These are phyloP conservation scores for Etheostoma nigrum DNA, from an alignment of 2,797 vertebrate genomes.

Conservation along the genomic window DNA sequence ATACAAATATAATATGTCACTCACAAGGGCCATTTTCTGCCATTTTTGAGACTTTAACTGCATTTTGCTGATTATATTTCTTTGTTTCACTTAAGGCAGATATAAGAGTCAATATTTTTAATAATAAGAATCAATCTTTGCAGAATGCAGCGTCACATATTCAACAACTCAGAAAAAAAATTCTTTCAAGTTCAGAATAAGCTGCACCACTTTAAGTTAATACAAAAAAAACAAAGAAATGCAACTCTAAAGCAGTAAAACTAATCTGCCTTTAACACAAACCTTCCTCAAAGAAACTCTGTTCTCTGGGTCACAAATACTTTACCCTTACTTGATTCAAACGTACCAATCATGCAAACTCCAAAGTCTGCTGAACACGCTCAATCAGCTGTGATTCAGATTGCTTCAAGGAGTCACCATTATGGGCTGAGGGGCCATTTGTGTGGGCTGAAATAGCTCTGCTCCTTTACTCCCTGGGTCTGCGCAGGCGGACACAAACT, in stretches of 20 bases:
- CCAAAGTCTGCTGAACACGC: conserved; percentile 20
- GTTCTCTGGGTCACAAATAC: neutral
- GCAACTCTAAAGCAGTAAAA: conserved; percentile 44
- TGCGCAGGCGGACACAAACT: conserved; percentile 45
- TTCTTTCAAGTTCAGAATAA: conserved; percentile 40
- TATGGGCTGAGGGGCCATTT: conserved; percentile 40
- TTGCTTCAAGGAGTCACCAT: conserved; percentile 43
- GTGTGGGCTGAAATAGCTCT: conserved; percentile 57
- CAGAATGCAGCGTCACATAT: conserved; percentile 13
- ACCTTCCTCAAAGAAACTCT: conserved; percentile 18
- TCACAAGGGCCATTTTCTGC: neutral
- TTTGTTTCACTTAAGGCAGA: neutral
- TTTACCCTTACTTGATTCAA: conserved; percentile 19
- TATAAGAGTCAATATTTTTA: too few species aligned
- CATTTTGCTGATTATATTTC: neutral
- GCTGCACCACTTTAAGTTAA: conserved; percentile 5
- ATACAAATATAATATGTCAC: neutral
- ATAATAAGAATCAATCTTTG: too few species aligned
- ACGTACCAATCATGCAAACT: conserved; percentile 30
- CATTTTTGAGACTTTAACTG: neutral
- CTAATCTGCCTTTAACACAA: conserved; percentile 39
- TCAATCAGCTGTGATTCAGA: conserved; percentile 45
- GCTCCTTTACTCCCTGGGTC: conserved; percentile 35
- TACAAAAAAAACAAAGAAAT: conserved; percentile 22
- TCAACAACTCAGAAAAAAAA: neutral